Base-by-base conservation (phyloP, 2,113 vertebrate genomes). In the Tragelaphus strepsiceros region DNA sequence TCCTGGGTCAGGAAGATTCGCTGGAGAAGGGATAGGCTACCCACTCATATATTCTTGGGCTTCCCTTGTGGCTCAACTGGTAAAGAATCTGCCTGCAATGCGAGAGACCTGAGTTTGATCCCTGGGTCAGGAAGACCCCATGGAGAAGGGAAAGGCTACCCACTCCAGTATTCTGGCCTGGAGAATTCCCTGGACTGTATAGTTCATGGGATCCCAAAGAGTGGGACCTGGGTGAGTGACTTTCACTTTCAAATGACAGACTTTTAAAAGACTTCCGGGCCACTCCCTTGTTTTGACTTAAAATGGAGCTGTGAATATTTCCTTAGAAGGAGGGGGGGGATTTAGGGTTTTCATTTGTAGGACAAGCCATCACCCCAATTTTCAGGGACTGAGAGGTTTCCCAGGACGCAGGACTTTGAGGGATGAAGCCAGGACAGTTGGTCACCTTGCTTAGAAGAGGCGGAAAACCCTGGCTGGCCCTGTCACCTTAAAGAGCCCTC, bases 211-310 rank as follows among this genome's bases (percentile, higher is more conserved):
- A 10, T 22, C 67, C 0, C 10, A 12, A 71, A 71, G 9, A 35
- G 67, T 39, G 0, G 19, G n/a, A 71, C 2, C 22, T 0, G 5
- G 39, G 0, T 39, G 67, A 39, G 5, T 0, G 19, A 39, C 19
- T 71, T 22, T 39, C 19, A 71, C 67, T 93, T 77, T 74, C 46
- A 59, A 35, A 61, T 22, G 92, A n/a, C 61, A 35, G 11, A 2
- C n/a, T 82, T 89, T 74, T 51, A 39, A 74, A 35, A 26, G 83
- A 51, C 61, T 51, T 87, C 21, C 3, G 5, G 32, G 28, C 16
- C 19, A 12, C 32, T 77, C 13, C 51, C 53, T 77, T 21, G 13
- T 19, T 82, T 84, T 32, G 46, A 43, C 46, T 59, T 54, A n/a
- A 53, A 28, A 5, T 4, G 28, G 90, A 56, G 58, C 51, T 71